Base-by-base conservation (phyloP, 2,113 vertebrate genomes). In the Gymnocephalus cernua region DNA sequence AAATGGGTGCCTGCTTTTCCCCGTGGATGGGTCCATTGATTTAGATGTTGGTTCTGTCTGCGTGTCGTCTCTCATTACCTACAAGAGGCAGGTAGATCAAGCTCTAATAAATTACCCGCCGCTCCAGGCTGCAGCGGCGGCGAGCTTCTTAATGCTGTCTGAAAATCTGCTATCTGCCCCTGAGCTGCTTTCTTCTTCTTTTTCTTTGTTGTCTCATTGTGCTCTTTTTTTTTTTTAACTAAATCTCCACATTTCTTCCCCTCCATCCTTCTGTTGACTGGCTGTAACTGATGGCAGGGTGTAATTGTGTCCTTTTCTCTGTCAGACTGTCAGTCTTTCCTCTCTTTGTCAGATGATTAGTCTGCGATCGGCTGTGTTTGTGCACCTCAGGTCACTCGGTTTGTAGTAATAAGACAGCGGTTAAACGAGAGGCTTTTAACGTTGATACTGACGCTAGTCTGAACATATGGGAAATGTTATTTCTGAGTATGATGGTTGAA, bases 1-100 rank as follows among this genome's bases (percentile, higher is more conserved):
- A 57, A 25, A 21, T 21, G 3, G 27, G 12, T 0, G 2, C 11
- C 27, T 8, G 14, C 38, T 38, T 41, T 3, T 14, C 25, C 47
- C 35, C 27, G 44, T 14, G 4, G 6, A 29, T 12, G 61, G 23
- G 13, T 48, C 63, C 15, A 27, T 54, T 56, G 48, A 74, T 74
- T 68, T 35, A 7, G 48, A 45, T 13, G 54, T 18, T 3, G 45
- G 13, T 48, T 54, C 47, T 7, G 53, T 59, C 59, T 53, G 67
- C 21, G 44, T 73, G 82, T 79, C 62, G 13, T 13, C 54, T 74
- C 50, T 64, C 56, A 44, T 79, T 74, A 74, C 41, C 57, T 48
- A 13, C 11, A 7, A 3, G 27, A 57, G 8, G 27, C 63, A 23
- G 76, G 29, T 38, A 19, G 64, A 62, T 79, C 56, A 48, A 67